Conservation (phyloP, 2,113 vertebrate species). For the Girardinichthys multiradiatus region DNA sequence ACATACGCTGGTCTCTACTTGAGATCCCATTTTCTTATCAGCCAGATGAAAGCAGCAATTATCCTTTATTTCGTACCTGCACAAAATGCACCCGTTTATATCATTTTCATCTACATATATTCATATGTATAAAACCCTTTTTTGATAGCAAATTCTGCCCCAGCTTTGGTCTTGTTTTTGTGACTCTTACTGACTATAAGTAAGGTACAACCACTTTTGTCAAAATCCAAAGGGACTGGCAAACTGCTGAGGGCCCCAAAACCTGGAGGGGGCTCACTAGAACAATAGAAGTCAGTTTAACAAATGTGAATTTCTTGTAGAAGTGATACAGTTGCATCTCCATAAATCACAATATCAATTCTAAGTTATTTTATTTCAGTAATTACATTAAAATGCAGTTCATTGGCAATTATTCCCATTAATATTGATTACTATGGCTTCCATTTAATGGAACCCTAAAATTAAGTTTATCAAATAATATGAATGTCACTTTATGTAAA, state of each 20-base stretch:
- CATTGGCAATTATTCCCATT: not conserved
- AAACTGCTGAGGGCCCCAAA: no score
- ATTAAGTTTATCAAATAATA: not conserved
- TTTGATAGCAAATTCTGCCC: no score
- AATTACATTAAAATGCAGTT: not conserved
- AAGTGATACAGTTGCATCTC: not conserved
- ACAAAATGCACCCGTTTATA: not conserved
- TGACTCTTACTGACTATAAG: not conserved
- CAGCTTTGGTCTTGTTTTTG: no score
- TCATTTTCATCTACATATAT: not conserved
- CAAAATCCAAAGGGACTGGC: not conserved
- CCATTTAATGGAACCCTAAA: not conserved
- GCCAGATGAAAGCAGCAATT: no score
- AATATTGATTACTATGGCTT: not conserved
- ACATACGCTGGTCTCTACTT: not conserved
- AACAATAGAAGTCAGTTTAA: not conserved
- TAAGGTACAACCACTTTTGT: not conserved
- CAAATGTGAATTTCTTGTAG: not conserved
- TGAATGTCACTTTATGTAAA: not conserved
- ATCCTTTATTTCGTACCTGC: not conserved
- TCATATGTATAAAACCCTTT: not conserved
- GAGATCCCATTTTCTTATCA: not conserved
- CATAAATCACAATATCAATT: not conserved
- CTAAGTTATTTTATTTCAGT: not conserved
- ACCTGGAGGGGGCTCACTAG: no score